A percentile compares a stretch with the other conserved stretches of the same genome.
phyloP scores from a whole-genome alignment of 2,113 vertebrate species.

The Perca schrenkii region DNA sequence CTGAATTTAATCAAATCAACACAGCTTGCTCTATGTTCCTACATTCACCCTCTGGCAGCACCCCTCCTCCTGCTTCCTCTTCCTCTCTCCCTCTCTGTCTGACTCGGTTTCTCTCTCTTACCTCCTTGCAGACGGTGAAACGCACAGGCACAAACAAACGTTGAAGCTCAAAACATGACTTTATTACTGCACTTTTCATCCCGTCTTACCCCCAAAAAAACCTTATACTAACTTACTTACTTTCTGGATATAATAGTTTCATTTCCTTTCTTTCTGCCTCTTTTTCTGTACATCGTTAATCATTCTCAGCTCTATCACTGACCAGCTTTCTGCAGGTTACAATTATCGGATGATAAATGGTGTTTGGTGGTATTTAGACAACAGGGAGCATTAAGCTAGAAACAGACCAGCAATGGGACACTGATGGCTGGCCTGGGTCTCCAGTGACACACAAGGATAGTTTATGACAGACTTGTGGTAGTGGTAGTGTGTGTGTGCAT shows the following conservation, averaged over 20 bases:
- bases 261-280: neutral
- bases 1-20: constrained; percentile 81
- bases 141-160: constrained; percentile 7
- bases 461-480: constrained; percentile 57
- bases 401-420: constrained; percentile 15
- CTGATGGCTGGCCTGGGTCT: constrained; percentile 46
- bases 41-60: constrained; percentile 73
- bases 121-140: constrained; percentile 22
- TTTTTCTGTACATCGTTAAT: constrained; percentile 13
- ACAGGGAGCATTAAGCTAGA: constrained; percentile 36
- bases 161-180: neutral
- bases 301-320: constrained; percentile 46
- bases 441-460: constrained; percentile 30
- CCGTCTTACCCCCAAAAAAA: neutral
- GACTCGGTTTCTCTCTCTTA: constrained; percentile 29
- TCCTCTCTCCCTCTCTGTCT: constrained; percentile 35
- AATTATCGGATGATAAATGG: constrained; percentile 56
- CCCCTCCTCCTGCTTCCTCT: constrained; percentile 60
- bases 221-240: neutral
- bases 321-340: constrained; percentile 48
- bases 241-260: neutral
- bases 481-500: constrained; percentile 20
- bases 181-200: neutral
- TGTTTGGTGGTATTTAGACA: constrained; percentile 41
- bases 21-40: constrained; percentile 74